Percentiles rank a stretch among this genome's conserved stretches.
phyloP scores from a whole-genome alignment of 2,113 vertebrate species.

The Prunella himalayana region DNA sequence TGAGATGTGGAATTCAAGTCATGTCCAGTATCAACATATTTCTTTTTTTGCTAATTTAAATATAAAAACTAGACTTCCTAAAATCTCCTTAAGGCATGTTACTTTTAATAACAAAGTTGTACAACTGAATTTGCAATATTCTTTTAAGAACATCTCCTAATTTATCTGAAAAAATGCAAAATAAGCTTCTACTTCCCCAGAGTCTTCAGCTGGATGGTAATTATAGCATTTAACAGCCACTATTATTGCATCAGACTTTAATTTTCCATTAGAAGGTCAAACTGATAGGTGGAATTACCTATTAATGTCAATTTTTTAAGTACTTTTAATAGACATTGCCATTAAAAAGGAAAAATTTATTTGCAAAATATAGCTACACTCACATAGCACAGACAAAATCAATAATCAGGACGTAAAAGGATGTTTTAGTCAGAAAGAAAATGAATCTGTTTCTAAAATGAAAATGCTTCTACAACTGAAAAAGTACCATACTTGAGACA shows the following conservation, averaged over 20 bases:
- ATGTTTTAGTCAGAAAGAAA: not conserved
- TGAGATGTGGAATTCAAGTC: not conserved
- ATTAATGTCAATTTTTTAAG: not conserved
- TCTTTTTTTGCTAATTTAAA: not conserved
- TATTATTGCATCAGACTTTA: not conserved
- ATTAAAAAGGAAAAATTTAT: not conserved
- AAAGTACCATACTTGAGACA: not conserved
- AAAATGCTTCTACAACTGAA: not conserved
- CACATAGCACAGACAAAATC: not conserved
- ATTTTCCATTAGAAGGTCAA: not conserved
- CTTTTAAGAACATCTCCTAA: not conserved
- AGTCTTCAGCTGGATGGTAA: not conserved
- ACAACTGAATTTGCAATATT: not conserved
- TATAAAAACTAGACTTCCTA: not conserved
- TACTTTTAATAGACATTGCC: not conserved
- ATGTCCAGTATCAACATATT: not conserved
- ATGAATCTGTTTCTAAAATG: not conserved
- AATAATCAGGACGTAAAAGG: not conserved
- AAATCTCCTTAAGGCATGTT: not conserved
- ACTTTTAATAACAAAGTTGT: not conserved
- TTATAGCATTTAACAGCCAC: not conserved
- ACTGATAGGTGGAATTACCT: not conserved
- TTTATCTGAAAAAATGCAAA: not conserved
- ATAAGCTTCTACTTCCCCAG: not conserved
- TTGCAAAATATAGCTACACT: not conserved